Evolutionary conservation across 2,797 vertebrate species (phyloP).

Genomic region (Gila robusta): DNA sequence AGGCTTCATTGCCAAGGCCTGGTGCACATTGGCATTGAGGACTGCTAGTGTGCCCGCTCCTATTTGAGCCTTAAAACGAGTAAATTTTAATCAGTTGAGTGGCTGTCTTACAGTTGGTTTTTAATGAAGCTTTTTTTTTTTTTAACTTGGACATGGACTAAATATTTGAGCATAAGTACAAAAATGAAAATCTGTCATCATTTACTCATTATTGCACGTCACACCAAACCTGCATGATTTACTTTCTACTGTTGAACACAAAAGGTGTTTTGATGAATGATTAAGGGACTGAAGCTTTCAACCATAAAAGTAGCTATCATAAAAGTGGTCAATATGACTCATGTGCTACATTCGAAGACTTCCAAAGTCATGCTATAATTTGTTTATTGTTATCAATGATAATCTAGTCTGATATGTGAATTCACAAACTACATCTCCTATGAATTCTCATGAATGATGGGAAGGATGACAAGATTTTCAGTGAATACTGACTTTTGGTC

Average conservation of each 20-base stretch:
- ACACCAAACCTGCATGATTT: background rate
- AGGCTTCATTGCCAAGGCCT: conserved; percentile 62
- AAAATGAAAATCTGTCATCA: background rate
- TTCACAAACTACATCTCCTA: background rate
- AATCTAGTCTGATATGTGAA: background rate
- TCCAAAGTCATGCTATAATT: background rate
- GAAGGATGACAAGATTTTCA: background rate
- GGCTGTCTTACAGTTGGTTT: conserved; percentile 18
- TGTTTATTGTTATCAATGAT: background rate
- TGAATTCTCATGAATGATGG: background rate
- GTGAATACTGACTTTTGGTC: background rate
- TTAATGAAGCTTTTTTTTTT: background rate
- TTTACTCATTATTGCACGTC: background rate
- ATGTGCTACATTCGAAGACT: background rate
- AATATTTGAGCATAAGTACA: background rate
- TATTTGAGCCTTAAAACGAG: conserved; percentile 32
- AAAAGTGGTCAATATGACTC: background rate
- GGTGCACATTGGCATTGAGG: conserved; percentile 56
- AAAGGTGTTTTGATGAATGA: background rate
- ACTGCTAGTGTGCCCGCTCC: conserved; percentile 39
- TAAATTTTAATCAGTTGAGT: conserved; percentile 2
- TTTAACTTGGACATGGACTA: background rate
- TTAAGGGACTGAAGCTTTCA: background rate
- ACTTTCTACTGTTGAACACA: background rate
- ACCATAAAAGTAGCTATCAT: background rate